Conservation (phyloP, 1,140 invertebrate genomes). For the Dinoponera quadriceps region DNA sequence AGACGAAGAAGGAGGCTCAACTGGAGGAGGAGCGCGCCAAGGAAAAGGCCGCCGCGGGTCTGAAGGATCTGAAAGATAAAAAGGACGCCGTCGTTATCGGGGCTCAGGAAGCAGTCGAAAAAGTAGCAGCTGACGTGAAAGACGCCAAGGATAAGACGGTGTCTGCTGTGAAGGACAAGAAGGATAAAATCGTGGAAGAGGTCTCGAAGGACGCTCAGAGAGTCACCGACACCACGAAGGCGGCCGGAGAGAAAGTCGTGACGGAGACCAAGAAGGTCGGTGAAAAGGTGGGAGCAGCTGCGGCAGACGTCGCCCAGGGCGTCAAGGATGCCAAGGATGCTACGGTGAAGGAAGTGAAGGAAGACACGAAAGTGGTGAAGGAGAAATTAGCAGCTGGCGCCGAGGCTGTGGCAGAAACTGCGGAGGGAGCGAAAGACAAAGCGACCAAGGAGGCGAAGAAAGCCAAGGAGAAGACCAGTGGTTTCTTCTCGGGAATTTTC, state of each 20-base stretch:
- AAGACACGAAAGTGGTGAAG: neutral
- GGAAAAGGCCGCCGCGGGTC: constrained; percentile 14
- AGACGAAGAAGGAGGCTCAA: constrained; percentile 68
- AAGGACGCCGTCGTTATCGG: neutral
- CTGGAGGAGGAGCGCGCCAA: constrained; percentile 55
- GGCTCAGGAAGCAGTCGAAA: constrained; percentile 46
- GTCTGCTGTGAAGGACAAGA: constrained; percentile 38
- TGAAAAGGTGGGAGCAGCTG: neutral
- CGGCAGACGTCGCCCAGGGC: neutral
- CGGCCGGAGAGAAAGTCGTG: constrained; percentile 46
- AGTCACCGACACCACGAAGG: constrained; percentile 34
- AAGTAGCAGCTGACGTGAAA: constrained; percentile 37
- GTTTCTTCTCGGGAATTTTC: constrained; percentile 66
- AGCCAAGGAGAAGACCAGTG: constrained; percentile 31
- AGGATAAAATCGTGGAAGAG: constrained; percentile 49
- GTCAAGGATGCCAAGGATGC: constrained; percentile 53
- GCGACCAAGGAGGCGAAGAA: neutral
- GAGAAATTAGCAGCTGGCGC: neutral
- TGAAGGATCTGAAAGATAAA: constrained; percentile 64
- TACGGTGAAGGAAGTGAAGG: neutral
- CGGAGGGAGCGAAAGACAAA: constrained; percentile 43
- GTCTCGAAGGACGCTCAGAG: constrained; percentile 48
- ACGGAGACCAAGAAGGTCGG: constrained; percentile 39
- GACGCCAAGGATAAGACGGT: constrained; percentile 57
- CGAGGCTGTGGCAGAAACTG: neutral